Conservation (phyloP, 2,113 vertebrate genomes). For the Amblyopsis rosae region DNA sequence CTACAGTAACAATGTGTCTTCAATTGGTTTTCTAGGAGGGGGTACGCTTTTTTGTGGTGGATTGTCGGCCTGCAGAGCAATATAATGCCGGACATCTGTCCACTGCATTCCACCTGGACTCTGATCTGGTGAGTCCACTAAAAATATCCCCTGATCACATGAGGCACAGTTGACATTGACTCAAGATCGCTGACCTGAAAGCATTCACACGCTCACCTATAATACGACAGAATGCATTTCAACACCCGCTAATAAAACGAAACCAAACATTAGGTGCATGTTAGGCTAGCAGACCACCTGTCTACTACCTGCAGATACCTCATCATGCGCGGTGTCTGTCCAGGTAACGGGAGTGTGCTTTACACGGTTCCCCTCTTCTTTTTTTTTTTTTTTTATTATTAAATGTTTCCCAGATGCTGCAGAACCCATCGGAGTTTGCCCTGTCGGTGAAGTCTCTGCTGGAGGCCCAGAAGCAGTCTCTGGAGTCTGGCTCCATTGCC, state of each 20-base stretch:
- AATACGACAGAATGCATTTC: too few relatives aligned
- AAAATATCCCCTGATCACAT: too few relatives aligned
- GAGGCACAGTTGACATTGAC: too few relatives aligned
- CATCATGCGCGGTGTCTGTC: too few relatives aligned
- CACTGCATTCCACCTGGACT: conserved; percentile 98
- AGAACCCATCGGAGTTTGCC: conserved; percentile 95
- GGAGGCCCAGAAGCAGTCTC: conserved; percentile 96
- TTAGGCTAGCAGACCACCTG: too few relatives aligned
- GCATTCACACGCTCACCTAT: too few relatives aligned
- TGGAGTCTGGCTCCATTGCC: conserved; percentile 94
- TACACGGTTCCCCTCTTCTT: not conserved
- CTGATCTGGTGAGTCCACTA: conserved; percentile 86
- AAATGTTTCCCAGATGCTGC: conserved; percentile 89
- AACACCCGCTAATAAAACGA: too few relatives aligned
- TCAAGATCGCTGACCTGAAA: too few relatives aligned
- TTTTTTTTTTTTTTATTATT: too few relatives aligned
- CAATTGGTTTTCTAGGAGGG: conserved; percentile 80
- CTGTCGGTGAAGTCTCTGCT: conserved; percentile 95
- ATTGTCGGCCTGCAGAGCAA: conserved; percentile 97
- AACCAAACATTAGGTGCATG: too few relatives aligned
- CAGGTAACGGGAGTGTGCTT: not conserved
- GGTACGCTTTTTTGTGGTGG: conserved; percentile 97
- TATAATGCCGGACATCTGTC: conserved; percentile 97
- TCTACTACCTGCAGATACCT: too few relatives aligned
- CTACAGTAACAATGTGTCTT: not conserved